Evolutionary conservation across 2,888 invertebrate genomes (phyloP).

Genomic region (Diaperis boleti): DNA sequence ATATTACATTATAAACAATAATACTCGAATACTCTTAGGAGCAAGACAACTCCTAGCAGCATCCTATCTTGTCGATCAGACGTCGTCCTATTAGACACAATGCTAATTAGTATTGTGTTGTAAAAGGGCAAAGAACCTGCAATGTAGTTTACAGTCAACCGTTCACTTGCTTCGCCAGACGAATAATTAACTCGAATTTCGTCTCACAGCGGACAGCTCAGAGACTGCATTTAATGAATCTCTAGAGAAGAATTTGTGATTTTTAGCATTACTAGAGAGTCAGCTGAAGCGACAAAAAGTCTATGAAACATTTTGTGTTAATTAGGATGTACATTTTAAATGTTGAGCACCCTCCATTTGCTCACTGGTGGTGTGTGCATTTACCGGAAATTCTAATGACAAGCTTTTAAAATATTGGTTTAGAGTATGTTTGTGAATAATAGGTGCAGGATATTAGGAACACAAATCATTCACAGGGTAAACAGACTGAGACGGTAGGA

Average conservation of each 20-base stretch:
- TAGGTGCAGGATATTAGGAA: neutral
- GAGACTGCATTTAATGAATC: neutral
- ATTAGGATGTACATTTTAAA: too few relatives aligned
- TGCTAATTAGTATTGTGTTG: neutral
- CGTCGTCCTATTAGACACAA: too few relatives aligned
- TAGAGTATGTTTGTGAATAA: neutral
- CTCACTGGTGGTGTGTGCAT: too few relatives aligned
- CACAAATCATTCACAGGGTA: conserved; percentile 17
- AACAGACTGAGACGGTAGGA: conserved; percentile 9
- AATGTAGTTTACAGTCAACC: neutral
- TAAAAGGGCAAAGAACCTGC: neutral
- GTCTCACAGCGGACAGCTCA: neutral
- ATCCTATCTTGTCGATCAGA: too few relatives aligned
- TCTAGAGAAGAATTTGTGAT: neutral
- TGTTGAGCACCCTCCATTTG: too few relatives aligned
- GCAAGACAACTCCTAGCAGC: too few relatives aligned
- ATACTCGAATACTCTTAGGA: too few relatives aligned
- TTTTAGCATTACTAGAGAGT: neutral
- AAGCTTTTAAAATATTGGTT: neutral
- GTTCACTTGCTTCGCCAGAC: neutral
- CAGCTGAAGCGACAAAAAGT: too few relatives aligned
- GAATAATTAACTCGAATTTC: neutral
- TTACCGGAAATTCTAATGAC: too few relatives aligned
- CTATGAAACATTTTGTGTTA: too few relatives aligned
- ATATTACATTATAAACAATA: too few relatives aligned